Base-by-base conservation (phyloP, 2,113 vertebrate genomes). In the Xiphorhynchus elegans region DNA sequence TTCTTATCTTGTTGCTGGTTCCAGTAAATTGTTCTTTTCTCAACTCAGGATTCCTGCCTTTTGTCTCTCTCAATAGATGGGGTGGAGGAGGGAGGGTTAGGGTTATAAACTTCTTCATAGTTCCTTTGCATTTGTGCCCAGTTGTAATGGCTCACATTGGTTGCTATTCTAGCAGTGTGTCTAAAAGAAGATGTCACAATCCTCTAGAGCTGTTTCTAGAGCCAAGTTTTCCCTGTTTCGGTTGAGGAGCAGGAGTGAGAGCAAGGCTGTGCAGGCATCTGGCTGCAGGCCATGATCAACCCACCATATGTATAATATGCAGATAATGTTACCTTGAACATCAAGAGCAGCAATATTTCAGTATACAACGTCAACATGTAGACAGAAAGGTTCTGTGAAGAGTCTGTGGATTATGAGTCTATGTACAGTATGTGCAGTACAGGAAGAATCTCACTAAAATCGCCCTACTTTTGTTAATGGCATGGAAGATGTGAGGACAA, bases 21-120 rank as follows among this genome's bases (percentile, higher is more conserved):
- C 28, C 14, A 26, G 64, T 15, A 68, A 53, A 55, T 47, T 8
- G 7, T 31, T 62, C 24, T 53, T 12, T 39, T 11, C 11, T 20
- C 4, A 40, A 0, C 9, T 55, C 1, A 0, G 17, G 29, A 55
- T 35, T 6, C 74, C 23, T 67, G 29, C 21, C 23, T 76, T 50
- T 66, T 50, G 9, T 33, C 7, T 58, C 17, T 66, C 85, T 42
- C 21, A 52, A 7, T 10, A 29, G 53, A 46, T 29, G 5, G 13
- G 5, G 1, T 29, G 19, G 24, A 17, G 20, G 24, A 17, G 17
- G 7, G 29, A 10, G 7, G 6, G 23, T 42, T 42, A 42, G 40
- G 40, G 24, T n/a, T 52, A 11, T 35, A 28, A 49, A 73, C 3
- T 75, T 84, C 17, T 88, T 72, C 16, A 17, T 21, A 24, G 15